These are phyloP conservation scores for Drusus annulatus DNA, from an alignment of 1,140 invertebrate species.

Conservation along the genomic window DNA sequence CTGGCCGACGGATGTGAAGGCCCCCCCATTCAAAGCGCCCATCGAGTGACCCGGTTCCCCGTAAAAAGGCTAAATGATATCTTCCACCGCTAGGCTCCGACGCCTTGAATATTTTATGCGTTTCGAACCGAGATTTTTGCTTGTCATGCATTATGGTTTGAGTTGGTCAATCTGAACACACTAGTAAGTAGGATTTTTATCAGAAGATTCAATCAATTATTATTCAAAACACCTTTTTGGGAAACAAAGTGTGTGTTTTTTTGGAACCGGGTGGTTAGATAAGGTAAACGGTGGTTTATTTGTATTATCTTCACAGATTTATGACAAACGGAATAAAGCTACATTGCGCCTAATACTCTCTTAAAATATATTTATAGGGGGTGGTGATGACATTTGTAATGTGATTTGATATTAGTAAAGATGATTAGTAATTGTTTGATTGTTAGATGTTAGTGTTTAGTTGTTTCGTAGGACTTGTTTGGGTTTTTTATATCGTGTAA, in stretches of 20 bases:
- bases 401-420: no score
- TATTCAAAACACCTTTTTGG: constrained; percentile 52
- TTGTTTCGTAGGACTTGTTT: no score
- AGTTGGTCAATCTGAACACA: constrained; percentile 22
- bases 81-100: background rate
- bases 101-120: background rate
- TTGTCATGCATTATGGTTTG: background rate
- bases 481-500: no score
- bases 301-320: no score
- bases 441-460: no score
- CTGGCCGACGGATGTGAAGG: constrained; percentile 24
- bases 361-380: no score
- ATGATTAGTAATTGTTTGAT: no score
- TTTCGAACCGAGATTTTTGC: background rate
- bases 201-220: constrained; percentile 50
- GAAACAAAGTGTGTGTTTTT: constrained; percentile 51
- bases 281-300: background rate
- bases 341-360: no score
- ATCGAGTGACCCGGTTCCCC: background rate
- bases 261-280: constrained; percentile 9
- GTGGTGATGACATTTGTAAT: no score
- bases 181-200: constrained; percentile 28
- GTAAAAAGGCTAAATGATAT: background rate
- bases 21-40: background rate
- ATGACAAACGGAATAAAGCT: no score